Evolutionary conservation across 2,888 invertebrate genomes (phyloP), one percentile per base, ranked within the genome.

Genomic region (Parelbella ahira): DNA sequence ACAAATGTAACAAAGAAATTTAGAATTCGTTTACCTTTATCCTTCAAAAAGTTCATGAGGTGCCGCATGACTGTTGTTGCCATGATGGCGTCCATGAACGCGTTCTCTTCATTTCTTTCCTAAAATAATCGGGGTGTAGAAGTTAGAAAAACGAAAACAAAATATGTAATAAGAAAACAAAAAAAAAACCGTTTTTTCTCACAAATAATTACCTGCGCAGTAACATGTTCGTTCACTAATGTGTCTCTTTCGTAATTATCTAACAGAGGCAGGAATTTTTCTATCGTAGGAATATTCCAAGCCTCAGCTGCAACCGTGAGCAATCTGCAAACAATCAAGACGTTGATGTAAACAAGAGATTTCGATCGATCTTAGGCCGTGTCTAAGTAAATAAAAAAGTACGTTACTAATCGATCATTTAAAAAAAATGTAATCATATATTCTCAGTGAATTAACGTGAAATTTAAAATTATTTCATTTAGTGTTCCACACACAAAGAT

Each of bases 201-300:
- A n/a, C n/a, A n/a, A n/a, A n/a, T 15, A 15, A 2, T 4, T 67
- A 88, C 88, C 77, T 89, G 89, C 8, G 92, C 83, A 1, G 93
- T 94, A 12, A 95, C 91, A 55, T 93, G 83, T 74, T 97, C 97
- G 58, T 93, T 91, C n/a, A 90, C 87, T 38, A 89, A 81, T 0
- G 93, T 91, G 53, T 93, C 91, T 44, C 93, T 81, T 61, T 95
- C 92, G 68, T 97, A 98, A 74, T 98, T 97, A 69, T 98, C 94
- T 68, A 94, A 91, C 25, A 98, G 89, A 15, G 89, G 81, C 27
- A 91, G 68, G 53, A 97, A 89, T 59, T 92, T 93, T 50, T 92
- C 89, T 46, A 97, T 91, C 1, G 96, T 95, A 2, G 91, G 88
- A 50, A 92, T 91, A 65, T 91, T 88, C 70, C 90, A 90, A 9